These are phyloP conservation scores for Venustoraphidia nigricollis DNA, from an alignment of 2,888 invertebrate species.

Conservation along the genomic window DNA sequence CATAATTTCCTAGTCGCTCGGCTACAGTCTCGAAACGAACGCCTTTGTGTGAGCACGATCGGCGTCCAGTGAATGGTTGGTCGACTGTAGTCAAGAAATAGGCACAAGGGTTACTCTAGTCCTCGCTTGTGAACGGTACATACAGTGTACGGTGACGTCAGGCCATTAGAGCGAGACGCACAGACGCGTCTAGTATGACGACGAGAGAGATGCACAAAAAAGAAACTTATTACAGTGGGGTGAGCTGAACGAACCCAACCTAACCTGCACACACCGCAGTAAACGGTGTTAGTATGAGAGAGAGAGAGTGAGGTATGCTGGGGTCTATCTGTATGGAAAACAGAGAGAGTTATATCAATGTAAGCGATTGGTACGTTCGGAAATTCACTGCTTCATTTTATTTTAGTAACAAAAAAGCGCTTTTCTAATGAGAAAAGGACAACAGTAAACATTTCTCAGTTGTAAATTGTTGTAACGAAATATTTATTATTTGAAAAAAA, in stretches of 20 bases:
- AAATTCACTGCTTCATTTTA: too few relatives aligned
- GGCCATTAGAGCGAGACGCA: slow-evolving; percentile 17
- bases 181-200: slow-evolving; percentile 2
- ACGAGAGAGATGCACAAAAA: slow-evolving; percentile 18
- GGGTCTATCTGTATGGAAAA: too few relatives aligned
- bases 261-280: slow-evolving; percentile 18
- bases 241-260: slow-evolving; percentile 25
- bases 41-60: slow-evolving; percentile 24
- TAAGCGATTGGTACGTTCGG: too few relatives aligned
- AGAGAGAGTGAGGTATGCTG: too few relatives aligned
- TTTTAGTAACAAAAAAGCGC: too few relatives aligned
- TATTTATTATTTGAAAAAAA: too few relatives aligned
- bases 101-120: slow-evolving; percentile 25
- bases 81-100: slow-evolving; percentile 29
- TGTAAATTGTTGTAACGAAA: too few relatives aligned
- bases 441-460: too few relatives aligned
- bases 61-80: slow-evolving; percentile 17
- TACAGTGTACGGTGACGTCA: slow-evolving; percentile 28
- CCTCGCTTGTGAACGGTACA: slow-evolving; percentile 3
- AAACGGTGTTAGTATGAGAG: neutral
- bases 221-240: slow-evolving; percentile 27
- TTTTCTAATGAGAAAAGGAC: too few relatives aligned
- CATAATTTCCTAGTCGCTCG: slow-evolving; percentile 18
- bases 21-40: slow-evolving; percentile 15
- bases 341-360: too few relatives aligned